Percentiles rank a stretch among this genome's conserved stretches.
phyloP scores from a whole-genome alignment of 2,797 vertebrate species.

The Falco naumanni region DNA sequence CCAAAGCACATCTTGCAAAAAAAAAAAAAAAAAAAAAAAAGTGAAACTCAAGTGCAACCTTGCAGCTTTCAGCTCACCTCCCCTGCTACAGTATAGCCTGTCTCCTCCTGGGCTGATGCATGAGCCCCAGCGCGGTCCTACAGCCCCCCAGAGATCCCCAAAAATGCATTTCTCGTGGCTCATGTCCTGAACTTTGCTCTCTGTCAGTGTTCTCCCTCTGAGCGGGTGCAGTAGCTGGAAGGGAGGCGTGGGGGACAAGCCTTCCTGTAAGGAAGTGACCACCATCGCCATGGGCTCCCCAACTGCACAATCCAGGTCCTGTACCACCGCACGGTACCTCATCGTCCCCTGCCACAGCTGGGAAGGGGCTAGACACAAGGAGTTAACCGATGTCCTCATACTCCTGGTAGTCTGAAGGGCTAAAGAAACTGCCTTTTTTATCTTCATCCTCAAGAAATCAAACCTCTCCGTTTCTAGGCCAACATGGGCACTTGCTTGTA shows the following conservation, averaged over 20 bases:
- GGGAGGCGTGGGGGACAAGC: fast-evolving
- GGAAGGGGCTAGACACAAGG: not conserved
- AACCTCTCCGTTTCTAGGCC: not conserved
- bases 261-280: not conserved
- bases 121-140: not conserved
- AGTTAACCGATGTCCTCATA: not conserved
- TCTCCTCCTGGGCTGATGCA: not conserved
- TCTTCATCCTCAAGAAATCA: not conserved
- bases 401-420: not conserved
- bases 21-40: not conserved
- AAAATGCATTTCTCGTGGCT: not conserved
- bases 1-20: not conserved
- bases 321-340: not conserved
- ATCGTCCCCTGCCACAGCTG: not conserved
- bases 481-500: not conserved
- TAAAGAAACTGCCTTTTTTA: not conserved
- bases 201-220: not conserved
- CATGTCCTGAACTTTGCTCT: not conserved
- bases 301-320: not conserved
- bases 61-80: not conserved
- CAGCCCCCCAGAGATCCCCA: fast-evolving
- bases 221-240: not conserved
- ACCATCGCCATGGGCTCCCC: not conserved
- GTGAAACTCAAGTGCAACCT: not conserved
- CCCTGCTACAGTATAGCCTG: not conserved